Evolutionary conservation across 1,140 invertebrate species (phyloP).

Genomic region (Drosophila lini): DNA sequence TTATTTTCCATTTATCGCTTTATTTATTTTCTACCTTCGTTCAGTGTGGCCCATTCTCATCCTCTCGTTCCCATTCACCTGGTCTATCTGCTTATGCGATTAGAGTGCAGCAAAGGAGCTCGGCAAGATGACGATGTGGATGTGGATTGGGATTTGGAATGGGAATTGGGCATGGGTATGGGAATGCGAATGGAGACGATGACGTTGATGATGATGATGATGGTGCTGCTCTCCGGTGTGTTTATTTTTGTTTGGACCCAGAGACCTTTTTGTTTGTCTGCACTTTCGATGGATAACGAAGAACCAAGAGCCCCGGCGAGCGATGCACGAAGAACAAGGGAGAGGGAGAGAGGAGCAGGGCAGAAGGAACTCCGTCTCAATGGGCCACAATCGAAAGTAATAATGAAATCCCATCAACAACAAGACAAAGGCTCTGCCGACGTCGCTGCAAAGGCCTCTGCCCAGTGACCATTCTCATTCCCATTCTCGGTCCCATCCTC

Average conservation of each 20-base stretch:
- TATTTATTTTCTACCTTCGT: slow-evolving; percentile 75
- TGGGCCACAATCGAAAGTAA: slow-evolving; percentile 80
- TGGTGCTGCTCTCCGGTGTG: slow-evolving; percentile 47
- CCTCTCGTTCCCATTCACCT: slow-evolving; percentile 12
- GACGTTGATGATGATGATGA: slow-evolving; percentile 34
- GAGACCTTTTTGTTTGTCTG: slow-evolving; percentile 60
- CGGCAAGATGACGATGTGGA: slow-evolving; percentile 39
- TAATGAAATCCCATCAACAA: slow-evolving; percentile 80
- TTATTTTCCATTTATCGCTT: slow-evolving; percentile 81
- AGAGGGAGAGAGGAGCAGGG: slow-evolving; percentile 3
- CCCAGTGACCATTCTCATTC: slow-evolving; percentile 41
- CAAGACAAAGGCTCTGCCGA: slow-evolving; percentile 38
- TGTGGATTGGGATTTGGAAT: slow-evolving; percentile 16
- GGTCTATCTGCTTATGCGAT: slow-evolving; percentile 76
- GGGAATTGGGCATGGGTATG: neutral
- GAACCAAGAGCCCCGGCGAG: slow-evolving; percentile 4
- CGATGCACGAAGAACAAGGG: neutral
- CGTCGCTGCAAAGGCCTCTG: slow-evolving; percentile 19
- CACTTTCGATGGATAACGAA: slow-evolving; percentile 31
- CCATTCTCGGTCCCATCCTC: slow-evolving; percentile 2
- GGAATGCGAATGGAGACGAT: slow-evolving; percentile 14
- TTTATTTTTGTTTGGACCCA: slow-evolving; percentile 74
- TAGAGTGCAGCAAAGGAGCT: slow-evolving; percentile 63
- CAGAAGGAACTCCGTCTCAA: slow-evolving; percentile 49
- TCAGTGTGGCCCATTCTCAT: slow-evolving; percentile 53